These are phyloP conservation scores for Phrynosoma platyrhinos DNA, from an alignment of 2,113 vertebrate genomes.

Conservation along the genomic window DNA sequence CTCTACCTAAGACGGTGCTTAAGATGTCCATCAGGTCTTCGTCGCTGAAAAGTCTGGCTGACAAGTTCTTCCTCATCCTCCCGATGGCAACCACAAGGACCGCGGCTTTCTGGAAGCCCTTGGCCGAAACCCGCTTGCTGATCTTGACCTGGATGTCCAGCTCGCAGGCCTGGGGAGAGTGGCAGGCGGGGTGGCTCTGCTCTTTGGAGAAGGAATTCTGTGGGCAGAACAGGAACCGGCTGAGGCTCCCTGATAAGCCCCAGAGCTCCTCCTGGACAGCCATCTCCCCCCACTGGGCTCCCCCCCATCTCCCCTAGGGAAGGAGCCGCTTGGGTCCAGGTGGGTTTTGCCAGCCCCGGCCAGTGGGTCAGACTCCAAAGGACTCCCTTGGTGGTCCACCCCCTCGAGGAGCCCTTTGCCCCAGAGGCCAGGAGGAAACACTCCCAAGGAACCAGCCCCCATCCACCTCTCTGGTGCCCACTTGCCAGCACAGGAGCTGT, in stretches of 20 bases:
- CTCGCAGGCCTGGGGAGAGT: not conserved
- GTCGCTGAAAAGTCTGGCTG: not conserved
- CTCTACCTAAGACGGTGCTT: not conserved
- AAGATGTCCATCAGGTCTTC: conserved; percentile 16
- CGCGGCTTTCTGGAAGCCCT: conserved; percentile 5
- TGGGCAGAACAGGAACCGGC: not conserved
- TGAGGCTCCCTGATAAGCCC: not conserved
- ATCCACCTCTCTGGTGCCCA: too few species aligned
- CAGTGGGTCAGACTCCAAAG: too few species aligned
- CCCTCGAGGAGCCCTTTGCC: too few species aligned
- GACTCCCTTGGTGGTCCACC: too few species aligned
- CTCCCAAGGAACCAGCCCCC: too few species aligned
- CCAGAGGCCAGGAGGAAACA: too few species aligned
- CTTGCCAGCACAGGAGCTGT: too few species aligned
- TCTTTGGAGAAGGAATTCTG: not conserved
- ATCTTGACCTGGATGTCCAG: not conserved
- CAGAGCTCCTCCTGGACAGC: too few species aligned
- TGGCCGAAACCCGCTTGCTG: not conserved
- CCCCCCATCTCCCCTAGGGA: not conserved
- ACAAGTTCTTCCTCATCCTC: not conserved
- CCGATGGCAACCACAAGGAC: conserved; percentile 5
- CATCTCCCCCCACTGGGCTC: too few species aligned
- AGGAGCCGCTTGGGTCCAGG: not conserved
- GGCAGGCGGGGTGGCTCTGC: not conserved
- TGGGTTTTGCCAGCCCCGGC: not conserved